Base-by-base conservation (phyloP, 2,888 invertebrate genomes). In the Cryptocheilus praepositus region DNA sequence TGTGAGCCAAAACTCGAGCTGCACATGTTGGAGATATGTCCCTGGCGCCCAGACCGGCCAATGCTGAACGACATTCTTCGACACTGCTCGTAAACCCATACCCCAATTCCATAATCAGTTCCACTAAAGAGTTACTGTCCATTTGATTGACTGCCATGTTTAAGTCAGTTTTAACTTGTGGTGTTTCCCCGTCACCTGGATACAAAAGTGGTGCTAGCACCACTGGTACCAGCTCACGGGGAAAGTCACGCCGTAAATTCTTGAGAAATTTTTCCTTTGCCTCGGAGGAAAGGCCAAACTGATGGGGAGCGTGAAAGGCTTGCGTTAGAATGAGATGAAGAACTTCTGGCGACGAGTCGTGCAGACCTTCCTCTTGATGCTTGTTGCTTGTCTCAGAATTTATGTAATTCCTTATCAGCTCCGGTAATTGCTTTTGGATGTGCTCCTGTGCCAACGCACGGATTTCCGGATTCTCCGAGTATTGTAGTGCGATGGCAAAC, bases 61-160 rank as follows among this genome's bases (percentile, higher is more conserved):
- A 91, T 83, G 94, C 94, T 85, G 92, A 94, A 80, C 97, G 94
- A 87, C 97, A 98, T 88, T 96, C 96, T 84, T 98, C 97, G 54
- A 96, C 91, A 21, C 93, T 93, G 61, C 93, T 90, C 64, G 98
- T 98, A 88, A 98, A 97, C 78, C 93, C 91, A 89, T 96, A 97
- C 62, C 98, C 97, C 85, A 98, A 92, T 90, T 99, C 98, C 87
- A 95, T 92, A 83, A 98, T 93, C 85, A 98, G 92, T 86, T 98
- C 98, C 74, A 96, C 94, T 86, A 96, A 90, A 71, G 95, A 93
- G 86, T 93, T 93, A 81, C 95, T 89, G 91, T 91, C 92, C 86
- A 88, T 84, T 78, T 87, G 86, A 78, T 84, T 86, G 53, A 87
- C 79, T 67, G 88, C 85, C 88, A 89, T 89, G 77, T 85, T 86